Percentiles rank a stretch among this genome's conserved stretches.
Evolutionary conservation across 2,113 vertebrate genomes (phyloP).

Genomic region (Origma solitaria): DNA sequence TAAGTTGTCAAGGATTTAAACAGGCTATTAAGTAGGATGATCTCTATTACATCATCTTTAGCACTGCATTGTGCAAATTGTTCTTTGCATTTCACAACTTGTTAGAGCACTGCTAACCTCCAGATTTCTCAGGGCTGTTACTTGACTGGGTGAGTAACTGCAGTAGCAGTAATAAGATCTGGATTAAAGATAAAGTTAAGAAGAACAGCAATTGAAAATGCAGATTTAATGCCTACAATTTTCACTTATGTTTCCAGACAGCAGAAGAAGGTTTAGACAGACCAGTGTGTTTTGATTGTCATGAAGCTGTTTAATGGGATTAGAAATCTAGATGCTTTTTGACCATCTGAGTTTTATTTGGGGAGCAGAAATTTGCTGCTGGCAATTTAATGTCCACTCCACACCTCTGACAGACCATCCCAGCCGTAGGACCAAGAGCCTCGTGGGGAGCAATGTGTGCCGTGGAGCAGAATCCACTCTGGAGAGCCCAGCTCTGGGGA

Average conservation of each 20-base stretch:
- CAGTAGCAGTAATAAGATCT: slow-evolving; percentile 36
- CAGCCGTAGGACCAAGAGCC: background rate
- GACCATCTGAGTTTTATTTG: background rate
- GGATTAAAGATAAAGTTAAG: slow-evolving; percentile 2
- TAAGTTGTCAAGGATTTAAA: slow-evolving; percentile 41
- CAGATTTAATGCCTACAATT: slow-evolving; percentile 18
- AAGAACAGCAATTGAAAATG: slow-evolving; percentile 35
- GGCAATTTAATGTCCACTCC: slow-evolving; percentile 28
- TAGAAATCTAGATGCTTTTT: slow-evolving; percentile 6
- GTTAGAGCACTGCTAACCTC: slow-evolving; percentile 30
- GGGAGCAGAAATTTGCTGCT: slow-evolving; percentile 25
- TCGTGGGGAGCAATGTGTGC: background rate
- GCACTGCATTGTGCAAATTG: slow-evolving; percentile 20
- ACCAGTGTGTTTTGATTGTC: background rate
- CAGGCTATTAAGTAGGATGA: slow-evolving; percentile 49
- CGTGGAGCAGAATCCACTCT: background rate
- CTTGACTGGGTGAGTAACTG: slow-evolving; percentile 20
- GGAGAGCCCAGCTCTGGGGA: background rate
- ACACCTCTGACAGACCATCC: background rate
- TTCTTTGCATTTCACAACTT: slow-evolving; percentile 29
- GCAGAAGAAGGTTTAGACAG: slow-evolving; percentile 24
- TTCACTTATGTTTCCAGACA: slow-evolving; percentile 19
- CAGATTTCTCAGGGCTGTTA: slow-evolving; percentile 32
- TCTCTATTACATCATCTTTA: slow-evolving; percentile 35
- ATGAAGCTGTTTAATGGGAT: slow-evolving; percentile 14